Evolutionary conservation across 2,113 vertebrate genomes (phyloP).

Genomic region (Rhodinocichla rosea): DNA sequence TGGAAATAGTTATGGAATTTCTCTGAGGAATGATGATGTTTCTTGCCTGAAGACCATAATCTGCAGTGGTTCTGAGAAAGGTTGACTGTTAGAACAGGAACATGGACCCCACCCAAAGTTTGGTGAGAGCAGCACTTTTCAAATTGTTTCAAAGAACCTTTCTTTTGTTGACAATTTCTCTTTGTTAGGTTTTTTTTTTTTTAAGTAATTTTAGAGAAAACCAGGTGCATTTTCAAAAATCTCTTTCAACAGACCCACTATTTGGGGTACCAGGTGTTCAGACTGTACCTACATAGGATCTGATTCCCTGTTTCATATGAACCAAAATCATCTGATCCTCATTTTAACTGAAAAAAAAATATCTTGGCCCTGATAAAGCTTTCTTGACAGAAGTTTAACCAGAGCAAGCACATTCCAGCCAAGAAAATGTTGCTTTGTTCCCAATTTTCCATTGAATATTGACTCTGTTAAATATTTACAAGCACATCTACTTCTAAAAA

Average conservation of each 20-base stretch:
- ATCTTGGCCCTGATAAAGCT: not conserved
- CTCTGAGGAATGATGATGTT: not conserved
- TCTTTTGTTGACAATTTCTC: not conserved
- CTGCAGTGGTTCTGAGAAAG: not conserved
- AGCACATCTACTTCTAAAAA: not conserved
- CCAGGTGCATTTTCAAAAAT: not conserved
- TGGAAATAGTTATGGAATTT: not conserved
- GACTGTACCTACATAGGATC: fast-evolving
- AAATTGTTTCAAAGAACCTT: not conserved
- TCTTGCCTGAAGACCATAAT: not conserved
- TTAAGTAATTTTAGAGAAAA: fast-evolving
- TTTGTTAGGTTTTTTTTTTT: not conserved
- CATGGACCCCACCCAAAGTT: not conserved
- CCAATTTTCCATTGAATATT: not conserved
- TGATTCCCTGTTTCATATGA: not conserved
- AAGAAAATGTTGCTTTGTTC: not conserved
- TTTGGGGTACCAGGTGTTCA: not conserved
- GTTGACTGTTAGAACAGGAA: not conserved
- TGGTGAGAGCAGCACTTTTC: not conserved
- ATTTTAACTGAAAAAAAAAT: not conserved
- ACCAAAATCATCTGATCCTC: not conserved
- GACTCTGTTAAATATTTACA: not conserved
- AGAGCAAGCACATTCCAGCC: not conserved
- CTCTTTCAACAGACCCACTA: not conserved
- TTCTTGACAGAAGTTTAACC: not conserved